Conservation (phyloP, 2,797 vertebrate genomes). For the Anableps anableps region DNA sequence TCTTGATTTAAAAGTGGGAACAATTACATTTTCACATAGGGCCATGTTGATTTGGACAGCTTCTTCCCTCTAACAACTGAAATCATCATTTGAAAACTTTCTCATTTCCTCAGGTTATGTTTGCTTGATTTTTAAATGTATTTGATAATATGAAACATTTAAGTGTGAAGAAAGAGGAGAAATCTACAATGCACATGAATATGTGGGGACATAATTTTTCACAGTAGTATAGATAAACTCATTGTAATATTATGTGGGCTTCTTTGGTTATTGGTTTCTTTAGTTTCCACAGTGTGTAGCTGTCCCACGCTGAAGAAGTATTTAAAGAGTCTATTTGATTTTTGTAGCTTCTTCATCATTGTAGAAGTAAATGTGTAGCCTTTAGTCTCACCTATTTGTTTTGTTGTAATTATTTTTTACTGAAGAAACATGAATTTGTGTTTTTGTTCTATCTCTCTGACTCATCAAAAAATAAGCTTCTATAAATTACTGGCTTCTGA, state of each 20-base stretch:
- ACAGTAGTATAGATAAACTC: background rate
- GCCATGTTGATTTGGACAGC: background rate
- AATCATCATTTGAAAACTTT: background rate
- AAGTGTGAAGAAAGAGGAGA: background rate
- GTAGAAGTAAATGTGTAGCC: no score
- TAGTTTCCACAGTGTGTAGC: background rate
- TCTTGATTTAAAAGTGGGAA: background rate
- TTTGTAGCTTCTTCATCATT: background rate
- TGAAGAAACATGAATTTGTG: background rate
- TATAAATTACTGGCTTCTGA: background rate
- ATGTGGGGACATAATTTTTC: background rate
- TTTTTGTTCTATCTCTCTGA: background rate
- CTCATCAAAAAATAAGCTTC: background rate
- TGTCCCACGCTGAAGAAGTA: background rate
- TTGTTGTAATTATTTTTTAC: background rate
- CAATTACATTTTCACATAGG: background rate
- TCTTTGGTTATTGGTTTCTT: background rate
- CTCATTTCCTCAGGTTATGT: background rate
- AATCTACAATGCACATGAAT: no score
- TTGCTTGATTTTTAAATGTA: background rate
- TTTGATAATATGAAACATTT: background rate
- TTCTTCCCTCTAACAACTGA: background rate
- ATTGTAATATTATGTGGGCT: background rate
- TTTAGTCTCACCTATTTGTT: background rate
- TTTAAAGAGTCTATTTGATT: background rate